A percentile compares a stretch with the other conserved stretches of the same genome.
phyloP scores from a whole-genome alignment of 2,888 invertebrate genomes.

The Iphiclides podalirius region DNA sequence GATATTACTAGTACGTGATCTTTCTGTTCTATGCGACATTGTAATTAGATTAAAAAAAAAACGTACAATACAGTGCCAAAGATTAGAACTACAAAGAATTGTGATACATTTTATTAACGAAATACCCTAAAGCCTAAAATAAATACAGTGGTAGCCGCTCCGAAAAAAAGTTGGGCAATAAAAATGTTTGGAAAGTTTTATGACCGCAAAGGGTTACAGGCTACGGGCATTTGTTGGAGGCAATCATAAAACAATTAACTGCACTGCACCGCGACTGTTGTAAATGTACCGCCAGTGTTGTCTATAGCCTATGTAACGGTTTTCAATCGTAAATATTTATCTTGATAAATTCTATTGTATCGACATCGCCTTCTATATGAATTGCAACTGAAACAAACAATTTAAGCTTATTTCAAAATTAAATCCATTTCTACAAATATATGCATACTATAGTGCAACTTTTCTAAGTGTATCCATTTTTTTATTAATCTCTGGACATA shows the following conservation, averaged over 20 bases:
- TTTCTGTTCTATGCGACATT: too few relatives aligned
- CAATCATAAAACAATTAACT: slow-evolving; percentile 61
- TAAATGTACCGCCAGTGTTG: slow-evolving; percentile 48
- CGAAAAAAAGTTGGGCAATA: slow-evolving; percentile 44
- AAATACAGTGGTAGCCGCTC: slow-evolving; percentile 39
- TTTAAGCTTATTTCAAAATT: too few relatives aligned
- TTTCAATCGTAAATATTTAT: slow-evolving; percentile 26
- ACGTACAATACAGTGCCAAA: too few relatives aligned
- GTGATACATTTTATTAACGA: not conserved
- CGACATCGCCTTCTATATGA: not conserved
- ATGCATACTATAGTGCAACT: too few relatives aligned
- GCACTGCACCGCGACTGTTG: slow-evolving; percentile 32
- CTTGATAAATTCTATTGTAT: not conserved
- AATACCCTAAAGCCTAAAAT: not conserved
- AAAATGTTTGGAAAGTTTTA: slow-evolving; percentile 72
- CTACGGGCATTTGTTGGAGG: slow-evolving; percentile 40
- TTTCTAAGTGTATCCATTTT: too few relatives aligned
- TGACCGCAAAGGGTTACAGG: slow-evolving; percentile 59
- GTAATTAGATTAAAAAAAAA: too few relatives aligned
- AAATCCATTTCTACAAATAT: too few relatives aligned
- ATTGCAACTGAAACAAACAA: too few relatives aligned
- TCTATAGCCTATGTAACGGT: slow-evolving; percentile 18
- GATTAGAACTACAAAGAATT: too few relatives aligned
- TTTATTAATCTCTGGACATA: too few relatives aligned
- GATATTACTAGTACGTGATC: too few relatives aligned